Evolutionary conservation across 2,113 vertebrate species (phyloP).

Genomic region (Lota lota): DNA sequence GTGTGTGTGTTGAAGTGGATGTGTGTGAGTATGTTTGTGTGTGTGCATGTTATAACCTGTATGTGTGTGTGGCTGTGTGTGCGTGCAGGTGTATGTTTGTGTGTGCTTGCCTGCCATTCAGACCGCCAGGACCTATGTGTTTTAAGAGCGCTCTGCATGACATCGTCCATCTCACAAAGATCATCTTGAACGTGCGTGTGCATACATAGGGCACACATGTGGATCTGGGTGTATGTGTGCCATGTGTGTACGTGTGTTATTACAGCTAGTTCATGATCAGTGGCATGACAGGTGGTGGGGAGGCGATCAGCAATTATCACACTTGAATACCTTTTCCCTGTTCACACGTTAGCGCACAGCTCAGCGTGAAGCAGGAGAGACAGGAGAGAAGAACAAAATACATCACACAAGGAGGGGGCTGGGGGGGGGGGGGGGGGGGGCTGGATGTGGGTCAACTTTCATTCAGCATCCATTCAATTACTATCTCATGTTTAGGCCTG

Average conservation of each 20-base stretch:
- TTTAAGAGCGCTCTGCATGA: slow-evolving; percentile 21
- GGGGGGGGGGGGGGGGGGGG: too few species aligned
- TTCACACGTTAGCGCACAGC: slow-evolving; percentile 81
- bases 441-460: background rate
- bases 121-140: slow-evolving; percentile 31
- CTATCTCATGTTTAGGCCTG: background rate
- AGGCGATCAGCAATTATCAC: slow-evolving; percentile 81
- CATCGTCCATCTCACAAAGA: too few species aligned
- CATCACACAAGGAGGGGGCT: background rate
- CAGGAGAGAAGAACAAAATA: slow-evolving; percentile 19
- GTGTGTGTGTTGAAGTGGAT: background rate
- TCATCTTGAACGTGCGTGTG: slow-evolving; percentile 1
- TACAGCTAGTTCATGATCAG: slow-evolving; percentile 41
- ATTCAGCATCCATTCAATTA: background rate
- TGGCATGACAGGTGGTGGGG: slow-evolving; percentile 48
- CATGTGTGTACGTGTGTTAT: slow-evolving; percentile 13
- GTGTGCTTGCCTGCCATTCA: slow-evolving; percentile 26
- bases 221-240: slow-evolving; percentile 20
- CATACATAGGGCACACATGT: background rate
- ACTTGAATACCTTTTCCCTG: slow-evolving; percentile 83
- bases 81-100: slow-evolving; percentile 6
- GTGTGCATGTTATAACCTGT: too few species aligned
- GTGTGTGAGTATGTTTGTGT: background rate
- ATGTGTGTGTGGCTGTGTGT: background rate
- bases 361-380: slow-evolving; percentile 8